phyloP scores from a whole-genome alignment of 2,888 invertebrate species.

The Cosmia trapezina region DNA sequence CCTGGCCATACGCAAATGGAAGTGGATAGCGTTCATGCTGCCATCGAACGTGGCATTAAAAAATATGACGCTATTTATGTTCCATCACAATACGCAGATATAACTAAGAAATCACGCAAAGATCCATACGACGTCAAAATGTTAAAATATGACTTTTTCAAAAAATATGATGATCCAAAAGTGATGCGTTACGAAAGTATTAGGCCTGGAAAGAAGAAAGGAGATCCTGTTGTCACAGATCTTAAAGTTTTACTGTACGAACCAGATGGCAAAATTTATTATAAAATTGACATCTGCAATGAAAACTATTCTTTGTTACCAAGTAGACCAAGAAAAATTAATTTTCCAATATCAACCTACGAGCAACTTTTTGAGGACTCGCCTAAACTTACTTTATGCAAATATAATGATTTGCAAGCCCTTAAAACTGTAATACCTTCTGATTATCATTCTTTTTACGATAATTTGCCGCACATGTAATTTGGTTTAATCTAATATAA shows the following conservation, averaged over 20 bases:
- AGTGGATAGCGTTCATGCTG: no score
- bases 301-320: conserved; percentile 9
- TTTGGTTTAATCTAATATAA: no score
- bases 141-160: no score
- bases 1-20: no score
- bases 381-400: conserved; percentile 9
- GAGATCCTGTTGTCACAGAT: conserved; percentile 9
- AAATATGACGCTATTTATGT: no score
- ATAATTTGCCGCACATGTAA: no score
- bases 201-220: conserved; percentile 6
- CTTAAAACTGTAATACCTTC: neutral
- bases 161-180: no score
- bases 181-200: no score
- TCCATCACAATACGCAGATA: no score
- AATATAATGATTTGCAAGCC: conserved; percentile 1
- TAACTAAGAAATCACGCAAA: no score
- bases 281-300: neutral
- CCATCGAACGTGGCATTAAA: no score
- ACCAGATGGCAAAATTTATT: conserved; percentile 21
- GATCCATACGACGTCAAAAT: no score
- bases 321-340: conserved; percentile 3
- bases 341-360: conserved; percentile 9
- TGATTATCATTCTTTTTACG: neutral
- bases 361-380: conserved; percentile 7
- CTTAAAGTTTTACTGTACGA: conserved; percentile 11